Evolutionary conservation across 2,888 invertebrate species (phyloP), one percentile per base, ranked within the genome.

Genomic region (Acronicta aceris): DNA sequence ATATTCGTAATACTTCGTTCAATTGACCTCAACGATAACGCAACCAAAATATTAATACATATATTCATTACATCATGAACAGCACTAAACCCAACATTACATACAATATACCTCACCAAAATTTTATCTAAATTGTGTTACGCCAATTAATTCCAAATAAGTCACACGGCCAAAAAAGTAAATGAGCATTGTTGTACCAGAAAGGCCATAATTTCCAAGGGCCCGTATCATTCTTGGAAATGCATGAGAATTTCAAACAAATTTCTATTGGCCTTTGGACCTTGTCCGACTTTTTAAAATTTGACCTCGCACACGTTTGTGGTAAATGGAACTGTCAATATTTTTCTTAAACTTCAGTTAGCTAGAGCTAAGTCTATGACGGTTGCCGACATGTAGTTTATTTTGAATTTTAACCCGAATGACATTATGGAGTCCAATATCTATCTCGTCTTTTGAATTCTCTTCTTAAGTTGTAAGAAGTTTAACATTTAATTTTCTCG

Each of bases 221-320:
- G 57, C 58, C 48, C 42, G 30, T 70, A 77, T 71, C 61, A 73
- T 77, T 73, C 73, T 78, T 68, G 64, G 66, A 56, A 60, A 75
- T 74, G 67, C 65, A 67, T 75, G 67, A 72, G 72, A 67, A 74
- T 68, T 69, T 46, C 65, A 62, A 73, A 74, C 56, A 33, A 67
- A 73, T 70, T 76, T 63, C 66, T 64, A 46, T 38, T 60, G 75
- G 61, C 87, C 85, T 80, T 82, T 33, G 57, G 74, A 60, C 87
- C 85, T 80, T 82, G 87, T 80, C 67, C 83, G 78, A 79, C 58
- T 82, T 84, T 63, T 78, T 76, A 76, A 78, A 78, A 75, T 81
- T 62, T 79, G 78, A 81, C 87, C 81, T 85, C 82, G 78, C 50
- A 43, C 57, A 50, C 61, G 59, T 12, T 59, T 64, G 52, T 59